Evolutionary conservation across 2,888 invertebrate genomes (phyloP).

Genomic region (Acrocera orbiculus): DNA sequence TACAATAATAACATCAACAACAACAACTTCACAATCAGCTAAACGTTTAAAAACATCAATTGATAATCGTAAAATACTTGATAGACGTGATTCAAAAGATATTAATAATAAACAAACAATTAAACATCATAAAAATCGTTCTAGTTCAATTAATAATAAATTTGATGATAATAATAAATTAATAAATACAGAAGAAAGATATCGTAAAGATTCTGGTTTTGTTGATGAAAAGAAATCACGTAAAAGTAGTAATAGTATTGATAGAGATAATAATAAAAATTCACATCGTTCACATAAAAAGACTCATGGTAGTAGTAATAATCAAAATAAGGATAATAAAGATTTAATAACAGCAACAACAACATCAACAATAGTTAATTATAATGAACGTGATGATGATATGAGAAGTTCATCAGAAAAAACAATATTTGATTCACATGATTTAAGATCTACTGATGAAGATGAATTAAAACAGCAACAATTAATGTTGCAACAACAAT

Average conservation of each 20-base stretch:
- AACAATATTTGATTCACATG: slow-evolving; percentile 40
- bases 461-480: slow-evolving; percentile 33
- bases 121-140: slow-evolving; percentile 19
- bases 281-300: slow-evolving; percentile 12
- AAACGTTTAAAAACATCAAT: slow-evolving; percentile 43
- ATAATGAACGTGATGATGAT: slow-evolving; percentile 8
- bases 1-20: too few relatives aligned
- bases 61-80: slow-evolving; percentile 35
- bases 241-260: slow-evolving; percentile 14
- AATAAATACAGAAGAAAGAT: slow-evolving; percentile 22
- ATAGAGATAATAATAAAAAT: slow-evolving; percentile 12
- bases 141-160: slow-evolving; percentile 9
- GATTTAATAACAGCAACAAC: slow-evolving; percentile 1
- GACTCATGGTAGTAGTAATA: slow-evolving; percentile 17
- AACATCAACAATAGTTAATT: too few relatives aligned
- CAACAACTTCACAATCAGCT: slow-evolving; percentile 38
- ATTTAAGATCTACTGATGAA: slow-evolving; percentile 40
- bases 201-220: slow-evolving; percentile 16
- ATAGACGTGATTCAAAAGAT: slow-evolving; percentile 57
- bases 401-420: slow-evolving; percentile 30
- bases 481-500: slow-evolving; percentile 35
- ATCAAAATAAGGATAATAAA: slow-evolving; percentile 3
- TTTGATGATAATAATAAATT: slow-evolving; percentile 8
- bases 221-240: slow-evolving; percentile 20
- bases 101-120: slow-evolving; percentile 15